Conservation (phyloP, 2,113 vertebrate genomes). For the Aleadryas rufinucha region DNA sequence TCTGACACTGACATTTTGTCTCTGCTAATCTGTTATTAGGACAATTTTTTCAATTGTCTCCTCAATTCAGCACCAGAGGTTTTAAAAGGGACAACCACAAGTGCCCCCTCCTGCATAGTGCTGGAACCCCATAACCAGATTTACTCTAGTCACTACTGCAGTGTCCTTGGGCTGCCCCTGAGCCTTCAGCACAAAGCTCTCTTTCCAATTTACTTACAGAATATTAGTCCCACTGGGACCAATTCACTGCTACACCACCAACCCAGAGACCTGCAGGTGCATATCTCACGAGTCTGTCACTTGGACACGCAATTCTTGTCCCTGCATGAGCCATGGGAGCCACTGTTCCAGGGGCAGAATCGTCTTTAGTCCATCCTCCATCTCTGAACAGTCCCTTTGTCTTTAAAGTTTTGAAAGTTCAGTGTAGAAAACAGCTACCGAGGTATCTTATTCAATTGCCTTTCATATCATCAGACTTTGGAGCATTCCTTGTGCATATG, state of each 20-base stretch:
- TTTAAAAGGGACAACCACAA: neutral
- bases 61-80: neutral
- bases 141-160: neutral
- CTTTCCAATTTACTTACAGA: neutral
- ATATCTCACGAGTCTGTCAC: neutral
- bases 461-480: neutral
- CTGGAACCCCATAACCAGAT: neutral
- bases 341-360: neutral
- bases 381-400: neutral
- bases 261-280: neutral
- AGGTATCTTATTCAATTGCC: neutral
- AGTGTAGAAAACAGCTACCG: neutral
- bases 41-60: neutral
- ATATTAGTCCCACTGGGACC: constrained; percentile 42
- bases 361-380: neutral
- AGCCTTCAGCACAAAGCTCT: neutral
- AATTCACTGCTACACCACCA: constrained; percentile 24
- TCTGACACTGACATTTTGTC: neutral
- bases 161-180: constrained; percentile 25
- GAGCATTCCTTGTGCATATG: neutral
- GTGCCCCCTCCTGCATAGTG: neutral
- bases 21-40: neutral
- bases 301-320: neutral
- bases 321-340: neutral
- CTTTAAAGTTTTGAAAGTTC: neutral